Percentiles rank a stretch among this genome's conserved stretches.
phyloP scores from a whole-genome alignment of 2,797 vertebrate genomes.

The Netta rufina region DNA sequence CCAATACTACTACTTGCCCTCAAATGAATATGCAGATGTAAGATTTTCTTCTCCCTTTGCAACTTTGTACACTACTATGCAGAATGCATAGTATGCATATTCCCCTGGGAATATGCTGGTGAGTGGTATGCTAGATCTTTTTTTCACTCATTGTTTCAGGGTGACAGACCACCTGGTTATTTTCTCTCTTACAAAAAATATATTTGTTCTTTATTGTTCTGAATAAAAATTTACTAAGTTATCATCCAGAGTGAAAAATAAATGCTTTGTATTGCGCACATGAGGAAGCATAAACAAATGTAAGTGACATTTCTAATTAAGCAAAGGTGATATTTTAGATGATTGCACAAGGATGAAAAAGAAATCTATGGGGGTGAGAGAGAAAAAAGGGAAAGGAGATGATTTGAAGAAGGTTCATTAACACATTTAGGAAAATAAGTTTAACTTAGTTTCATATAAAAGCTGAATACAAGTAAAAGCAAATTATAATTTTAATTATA shows the following conservation, averaged over 20 bases:
- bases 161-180: background rate
- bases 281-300: background rate
- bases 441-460: background rate
- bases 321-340: background rate
- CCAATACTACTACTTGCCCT: background rate
- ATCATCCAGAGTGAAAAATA: background rate
- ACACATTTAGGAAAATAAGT: background rate
- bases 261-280: background rate
- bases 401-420: background rate
- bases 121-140: background rate
- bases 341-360: background rate
- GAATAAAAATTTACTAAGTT: background rate
- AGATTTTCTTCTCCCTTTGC: background rate
- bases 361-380: background rate
- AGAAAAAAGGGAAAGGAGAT: background rate
- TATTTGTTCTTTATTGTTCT: background rate
- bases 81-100: background rate
- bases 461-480: conserved; percentile 43
- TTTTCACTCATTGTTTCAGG: background rate
- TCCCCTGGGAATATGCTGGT: background rate
- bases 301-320: background rate
- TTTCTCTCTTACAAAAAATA: background rate
- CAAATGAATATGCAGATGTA: background rate
- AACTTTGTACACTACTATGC: background rate
- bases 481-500: conserved; percentile 12